phyloP scores from a whole-genome alignment of 2,797 vertebrate species.

The Channa striata region DNA sequence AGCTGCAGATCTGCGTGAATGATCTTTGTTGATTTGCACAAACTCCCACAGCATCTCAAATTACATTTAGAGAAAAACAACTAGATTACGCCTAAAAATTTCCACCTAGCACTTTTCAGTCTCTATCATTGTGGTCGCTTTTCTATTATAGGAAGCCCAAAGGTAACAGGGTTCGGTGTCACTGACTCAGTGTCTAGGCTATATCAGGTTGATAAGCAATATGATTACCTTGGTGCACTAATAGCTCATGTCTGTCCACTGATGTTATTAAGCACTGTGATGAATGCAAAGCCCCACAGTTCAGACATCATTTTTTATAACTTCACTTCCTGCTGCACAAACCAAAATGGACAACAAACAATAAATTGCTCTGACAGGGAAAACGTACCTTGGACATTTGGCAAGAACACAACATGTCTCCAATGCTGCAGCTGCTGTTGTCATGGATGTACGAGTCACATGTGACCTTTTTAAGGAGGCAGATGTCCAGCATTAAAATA shows the following conservation, averaged over 20 bases:
- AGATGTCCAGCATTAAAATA: conserved; percentile 6
- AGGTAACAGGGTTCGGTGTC: conserved; percentile 36
- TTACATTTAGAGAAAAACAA: conserved; percentile 16
- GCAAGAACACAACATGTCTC: conserved; percentile 13
- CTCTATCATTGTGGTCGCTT: not conserved
- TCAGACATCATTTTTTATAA: conserved; percentile 35
- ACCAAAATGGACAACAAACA: conserved; percentile 35
- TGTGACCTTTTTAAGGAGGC: conserved; percentile 14
- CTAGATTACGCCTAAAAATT: conserved; percentile 14
- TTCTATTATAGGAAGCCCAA: conserved; percentile 1
- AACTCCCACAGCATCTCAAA: conserved; percentile 12
- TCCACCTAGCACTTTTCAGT: not conserved
- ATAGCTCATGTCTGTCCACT: conserved; percentile 42
- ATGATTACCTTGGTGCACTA: conserved; percentile 49
- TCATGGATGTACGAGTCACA: conserved; percentile 27
- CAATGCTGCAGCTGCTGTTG: conserved; percentile 19
- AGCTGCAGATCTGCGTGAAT: conserved; percentile 35
- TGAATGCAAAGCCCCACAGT: conserved; percentile 41
- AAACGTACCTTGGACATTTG: conserved; percentile 38
- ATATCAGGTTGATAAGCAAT: conserved; percentile 47
- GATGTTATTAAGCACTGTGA: conserved; percentile 50
- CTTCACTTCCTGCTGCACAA: conserved; percentile 42
- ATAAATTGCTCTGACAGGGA: conserved; percentile 33
- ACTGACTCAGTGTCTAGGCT: conserved; percentile 29
- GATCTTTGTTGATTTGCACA: conserved; percentile 18